Base-by-base conservation (phyloP, 2,888 invertebrate genomes). In the Sericinus montela region DNA sequence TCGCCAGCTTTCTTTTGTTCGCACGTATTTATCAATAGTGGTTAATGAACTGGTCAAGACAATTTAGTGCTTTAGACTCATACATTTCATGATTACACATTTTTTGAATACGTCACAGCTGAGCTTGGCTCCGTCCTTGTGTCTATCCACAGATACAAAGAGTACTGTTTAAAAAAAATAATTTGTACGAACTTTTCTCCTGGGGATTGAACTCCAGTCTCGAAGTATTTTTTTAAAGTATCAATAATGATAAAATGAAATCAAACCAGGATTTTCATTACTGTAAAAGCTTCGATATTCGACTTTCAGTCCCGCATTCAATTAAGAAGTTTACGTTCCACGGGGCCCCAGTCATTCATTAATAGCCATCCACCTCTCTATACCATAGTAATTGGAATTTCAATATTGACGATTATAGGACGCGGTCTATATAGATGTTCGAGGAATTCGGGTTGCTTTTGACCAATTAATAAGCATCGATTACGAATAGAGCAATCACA, bases 261-360 rank as follows among this genome's bases (percentile, higher is more conserved):
- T 29, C 29, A 29, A 34, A 34, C n/a, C 6, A 11, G 13, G 19
- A 19, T 19, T 43, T 34, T 43, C 13, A 43, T 43, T 43, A 34
- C 14, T 13, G 23, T 43, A 25, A 43, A 43, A 43, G 42, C 42
- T 43, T 42, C 13, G 11, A 23, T 14, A 19, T 32, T 34, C 25
- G 13, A 25, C 19, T 43, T 34, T 10, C 15, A n/a, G 16, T 32
- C 11, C 3, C 16, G 13, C 23, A 13, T 42, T 34, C 19, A 19
- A 19, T 19, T 19, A 19, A 5, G 19, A 34, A 6, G n/a, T 34
- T 34, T 34, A 34, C 13, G n/a, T 34, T 34, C 5, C n/a, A 34
- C 6, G 34, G 1, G 13, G 34, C 7, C n/a, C 13, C 34, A 13
- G 9, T 13, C 6, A 15, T 35, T 35, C 15, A 35, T 15, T 35